Evolutionary conservation across 2,888 invertebrate genomes (phyloP), one percentile per base, ranked within the genome.

Genomic region (Diploptera punctata): DNA sequence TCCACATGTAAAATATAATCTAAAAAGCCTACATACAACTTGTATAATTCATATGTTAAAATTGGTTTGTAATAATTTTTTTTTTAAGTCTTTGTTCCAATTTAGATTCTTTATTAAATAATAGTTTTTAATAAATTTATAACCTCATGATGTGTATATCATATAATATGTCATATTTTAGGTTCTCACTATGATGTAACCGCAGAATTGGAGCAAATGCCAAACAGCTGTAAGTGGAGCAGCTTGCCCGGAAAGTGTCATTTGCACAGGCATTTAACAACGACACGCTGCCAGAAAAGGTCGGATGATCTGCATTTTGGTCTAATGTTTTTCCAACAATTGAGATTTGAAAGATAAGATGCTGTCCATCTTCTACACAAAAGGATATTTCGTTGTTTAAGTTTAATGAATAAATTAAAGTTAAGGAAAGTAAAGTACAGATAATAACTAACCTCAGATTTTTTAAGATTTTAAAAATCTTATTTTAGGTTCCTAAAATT

Each of bases 311-410:
- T 73, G 90, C 90, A 76, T 89, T 92, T n/a, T 79, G 89, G 91
- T 2, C 86, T 97, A 7, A 96, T 97, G 95, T 84, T 95, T 78
- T 93, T 96, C 84, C 97, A 97, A 80, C 97, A 97, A 81, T 84
- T 95, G 71, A 90, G 92, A 74, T n/a, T n/a, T n/a, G n/a, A n/a
- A n/a, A 94, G 94, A 47, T 90, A 94, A 67, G 95, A 95, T 78
- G 93, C 93, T 0, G 91, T 95, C n/a, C 5, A 91, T 95, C 76
- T 93, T 95, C 82, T 94, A 93, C 79, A 88, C 91, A 0, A 87
- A 88, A n/a, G n/a, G n/a, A 24, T 52, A 24, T 1, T 24, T 38
- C 26, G 19, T 1, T 44, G 18, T 31, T 10, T 16, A 3, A 60
- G 7, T 4, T n/a, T 49, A 13, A 5, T 13, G n/a, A 13, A n/a